These are phyloP conservation scores for Dasypogon diadema DNA, from an alignment of 2,888 invertebrate genomes.

Conservation along the genomic window DNA sequence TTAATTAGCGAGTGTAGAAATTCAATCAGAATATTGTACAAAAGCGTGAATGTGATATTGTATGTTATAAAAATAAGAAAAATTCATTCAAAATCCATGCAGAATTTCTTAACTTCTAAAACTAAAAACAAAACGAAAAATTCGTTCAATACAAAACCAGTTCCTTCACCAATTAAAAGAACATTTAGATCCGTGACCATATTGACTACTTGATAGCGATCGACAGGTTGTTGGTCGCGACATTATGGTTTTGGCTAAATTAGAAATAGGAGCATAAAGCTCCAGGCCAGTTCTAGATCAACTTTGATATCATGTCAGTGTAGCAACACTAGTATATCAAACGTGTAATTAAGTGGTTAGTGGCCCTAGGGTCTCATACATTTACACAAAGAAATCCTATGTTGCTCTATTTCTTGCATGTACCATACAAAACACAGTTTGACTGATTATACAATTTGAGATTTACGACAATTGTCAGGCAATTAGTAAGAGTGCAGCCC, in stretches of 20 bases:
- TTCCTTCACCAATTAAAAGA: no score
- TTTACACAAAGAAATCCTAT: conserved; percentile 1
- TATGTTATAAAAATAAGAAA: no score
- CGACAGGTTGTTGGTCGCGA: conserved; percentile 16
- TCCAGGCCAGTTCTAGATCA: neutral
- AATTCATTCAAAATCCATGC: no score
- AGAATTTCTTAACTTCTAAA: no score
- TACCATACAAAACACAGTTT: conserved; percentile 2
- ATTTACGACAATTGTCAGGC: conserved; percentile 33
- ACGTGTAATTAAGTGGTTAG: conserved; percentile 16
- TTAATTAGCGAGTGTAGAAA: no score
- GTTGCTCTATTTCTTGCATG: neutral
- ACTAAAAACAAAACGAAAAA: no score
- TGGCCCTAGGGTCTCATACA: neutral
- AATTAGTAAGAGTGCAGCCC: conserved; percentile 29
- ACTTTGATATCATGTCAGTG: neutral
- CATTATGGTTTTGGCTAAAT: neutral
- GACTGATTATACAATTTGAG: conserved; percentile 14
- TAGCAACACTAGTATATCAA: conserved; percentile 1
- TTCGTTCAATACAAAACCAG: no score
- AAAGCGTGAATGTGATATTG: no score
- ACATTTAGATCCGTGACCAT: neutral
- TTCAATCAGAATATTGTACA: no score
- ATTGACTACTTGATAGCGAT: neutral
- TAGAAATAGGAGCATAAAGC: no score